These are phyloP conservation scores for Acronicta aceris DNA, from an alignment of 2,888 invertebrate species.

Conservation along the genomic window DNA sequence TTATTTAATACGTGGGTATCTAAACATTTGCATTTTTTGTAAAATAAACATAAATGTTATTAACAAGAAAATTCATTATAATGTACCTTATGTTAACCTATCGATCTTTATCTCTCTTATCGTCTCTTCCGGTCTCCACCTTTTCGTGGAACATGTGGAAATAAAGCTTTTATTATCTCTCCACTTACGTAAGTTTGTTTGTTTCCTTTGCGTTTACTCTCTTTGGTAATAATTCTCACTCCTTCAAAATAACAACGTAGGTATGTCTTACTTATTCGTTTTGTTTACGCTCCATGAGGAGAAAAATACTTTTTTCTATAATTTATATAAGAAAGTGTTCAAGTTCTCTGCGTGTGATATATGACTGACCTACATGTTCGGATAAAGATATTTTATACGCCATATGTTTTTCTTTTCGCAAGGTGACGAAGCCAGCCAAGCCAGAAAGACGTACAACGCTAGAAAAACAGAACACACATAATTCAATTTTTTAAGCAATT, in stretches of 20 bases:
- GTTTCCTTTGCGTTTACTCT: background rate
- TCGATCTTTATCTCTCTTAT: too few species aligned
- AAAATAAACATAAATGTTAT: background rate
- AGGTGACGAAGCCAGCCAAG: too few species aligned
- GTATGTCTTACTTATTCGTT: slow-evolving; percentile 14
- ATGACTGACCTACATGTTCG: slow-evolving; percentile 18
- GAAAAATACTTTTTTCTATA: slow-evolving; percentile 46
- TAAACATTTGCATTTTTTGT: slow-evolving; percentile 11
- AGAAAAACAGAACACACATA: too few species aligned
- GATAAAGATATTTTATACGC: slow-evolving; percentile 29
- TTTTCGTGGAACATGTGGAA: too few species aligned
- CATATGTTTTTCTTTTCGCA: slow-evolving; percentile 22
- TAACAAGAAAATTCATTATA: too few species aligned
- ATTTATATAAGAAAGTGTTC: slow-evolving; percentile 52
- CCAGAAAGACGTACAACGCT: too few species aligned
- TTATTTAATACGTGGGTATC: slow-evolving; percentile 20
- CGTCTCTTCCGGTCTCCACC: too few species aligned
- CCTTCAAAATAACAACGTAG: slow-evolving; percentile 10
- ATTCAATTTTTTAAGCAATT: too few species aligned
- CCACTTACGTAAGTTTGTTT: background rate
- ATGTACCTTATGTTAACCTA: too few species aligned
- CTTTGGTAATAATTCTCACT: background rate
- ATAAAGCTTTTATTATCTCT: too few species aligned
- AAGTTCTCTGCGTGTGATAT: slow-evolving; percentile 33
- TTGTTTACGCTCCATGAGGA: slow-evolving; percentile 17